Base-by-base conservation (phyloP, 2,797 vertebrate genomes). In the Cyprinella venusta region DNA sequence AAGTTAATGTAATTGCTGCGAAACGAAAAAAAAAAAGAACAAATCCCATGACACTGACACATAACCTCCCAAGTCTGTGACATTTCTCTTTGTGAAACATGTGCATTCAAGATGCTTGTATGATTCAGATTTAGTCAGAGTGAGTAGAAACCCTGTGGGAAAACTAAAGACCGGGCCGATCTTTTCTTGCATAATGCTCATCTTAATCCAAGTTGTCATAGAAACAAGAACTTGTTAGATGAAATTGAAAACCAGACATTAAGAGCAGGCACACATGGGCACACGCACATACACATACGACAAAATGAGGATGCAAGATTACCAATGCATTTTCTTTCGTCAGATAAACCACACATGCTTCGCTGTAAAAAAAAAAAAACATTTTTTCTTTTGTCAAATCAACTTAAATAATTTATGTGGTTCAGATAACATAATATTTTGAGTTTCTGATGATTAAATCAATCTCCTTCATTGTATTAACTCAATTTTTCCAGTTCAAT, bases 201-300 rank as follows among this genome's bases (percentile, higher is more conserved):
- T 52, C 16, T n/a, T n/a, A 64, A 68, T 42, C 40, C 18, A 81
- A 71, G 72, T 81, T 81, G 79, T 84, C 79, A 86, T 74, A 86
- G 82, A 65, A 86, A 86, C 79, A 68, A 78, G 59, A 72, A 72
- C 15, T 61, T n/a, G 38, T 84, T 80, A 81, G 70, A 69, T 63
- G 71, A 56, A 33, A 71, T 33, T 79, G 33, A 65, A 84, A 72
- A 42, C 61, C 61, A 74, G 56, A 52, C 18, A 40, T 65, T 69
- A 80, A 63, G 71, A 48, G n/a, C 36, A 78, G 80, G 21, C 30
- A 50, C 33, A 72, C 63, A 54, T 36, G 45, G 5, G 19, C 50
- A 59, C 16, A 48, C 1, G 1, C 79, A 80, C 19, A 0, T 48
- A 71, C 65, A 61, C 40, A 24, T 59, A 50, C 16, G 50, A 1